phyloP scores from a whole-genome alignment of 2,113 vertebrate genomes.

The Calonectris borealis region DNA sequence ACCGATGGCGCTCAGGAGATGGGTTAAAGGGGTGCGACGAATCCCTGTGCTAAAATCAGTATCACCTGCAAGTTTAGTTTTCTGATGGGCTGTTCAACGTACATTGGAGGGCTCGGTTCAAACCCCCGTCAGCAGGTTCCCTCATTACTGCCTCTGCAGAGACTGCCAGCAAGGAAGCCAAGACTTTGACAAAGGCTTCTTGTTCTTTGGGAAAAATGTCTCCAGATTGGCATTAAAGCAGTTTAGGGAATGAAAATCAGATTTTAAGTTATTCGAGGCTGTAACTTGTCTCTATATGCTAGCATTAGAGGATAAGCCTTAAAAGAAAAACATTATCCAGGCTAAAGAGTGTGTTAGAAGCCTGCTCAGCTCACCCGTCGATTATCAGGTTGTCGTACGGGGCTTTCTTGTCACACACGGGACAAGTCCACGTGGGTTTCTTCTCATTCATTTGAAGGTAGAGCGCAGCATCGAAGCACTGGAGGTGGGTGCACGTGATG shows the following conservation, averaged over 20 bases:
- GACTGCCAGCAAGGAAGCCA: background rate
- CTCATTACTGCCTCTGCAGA: background rate
- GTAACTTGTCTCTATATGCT: background rate
- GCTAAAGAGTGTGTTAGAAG: accelerated
- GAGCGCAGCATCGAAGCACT: slow-evolving; percentile 78
- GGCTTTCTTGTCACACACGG: slow-evolving; percentile 79
- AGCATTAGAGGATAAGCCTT: background rate
- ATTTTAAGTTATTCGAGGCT: background rate
- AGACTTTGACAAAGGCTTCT: background rate
- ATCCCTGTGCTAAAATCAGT: accelerated
- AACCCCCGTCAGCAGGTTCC: background rate
- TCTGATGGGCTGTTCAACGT: accelerated
- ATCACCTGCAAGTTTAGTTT: background rate
- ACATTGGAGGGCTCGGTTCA: background rate
- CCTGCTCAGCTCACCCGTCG: slow-evolving; percentile 66
- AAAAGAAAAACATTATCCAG: background rate
- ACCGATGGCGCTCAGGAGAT: background rate
- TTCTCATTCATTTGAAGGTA: slow-evolving; percentile 83
- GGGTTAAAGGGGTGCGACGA: background rate
- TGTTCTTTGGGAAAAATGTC: background rate
- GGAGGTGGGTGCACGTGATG: slow-evolving; percentile 76
- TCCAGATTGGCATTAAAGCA: background rate
- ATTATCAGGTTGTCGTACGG: slow-evolving; percentile 77
- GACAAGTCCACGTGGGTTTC: slow-evolving; percentile 80
- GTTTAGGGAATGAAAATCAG: background rate